Evolutionary conservation across 2,888 invertebrate species (phyloP), one percentile per base, ranked within the genome.

Genomic region (Drosophila yooni): DNA sequence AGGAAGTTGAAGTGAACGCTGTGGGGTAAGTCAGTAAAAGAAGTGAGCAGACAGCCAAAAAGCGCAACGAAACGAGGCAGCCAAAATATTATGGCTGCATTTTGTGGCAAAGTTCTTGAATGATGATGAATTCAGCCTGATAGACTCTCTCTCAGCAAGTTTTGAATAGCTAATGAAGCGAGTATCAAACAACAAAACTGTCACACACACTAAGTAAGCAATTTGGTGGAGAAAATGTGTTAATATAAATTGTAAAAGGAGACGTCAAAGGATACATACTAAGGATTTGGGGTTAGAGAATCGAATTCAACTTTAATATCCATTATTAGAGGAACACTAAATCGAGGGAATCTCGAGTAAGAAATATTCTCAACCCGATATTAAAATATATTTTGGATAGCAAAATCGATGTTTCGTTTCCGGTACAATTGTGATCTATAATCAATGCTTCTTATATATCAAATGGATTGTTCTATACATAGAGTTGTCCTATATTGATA

Each of bases 101-200:
- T 74, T 58, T 70, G 77, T 34, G 59, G 78, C 71, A 79, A 75
- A 75, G 71, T 75, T 56, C 79, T 63, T 79, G 71, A 65, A 67
- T 50, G 70, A 63, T 75, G 87, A 83, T 81, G 82, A 79, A 83
- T 87, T 71, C 60, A 21, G 67, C 53, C 71, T 76, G 84, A 83
- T 83, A 70, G 67, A 81, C 78, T 61, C 46, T 13, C 54, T 27
- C n/a, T 13, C 64, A 36, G 60, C 66, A 74, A 76, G 64, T 82
- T 74, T 68, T 74, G 77, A 78, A 88, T 76, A 64, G 83, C 78
- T 85, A 84, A 88, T 85, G 83, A 85, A 85, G 83, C 88, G 68
- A 43, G 50, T 64, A 70, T 71, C 31, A 48, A 57, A 48, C 36
- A 34, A 61, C 77, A 65, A 65, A 59, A 65, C 46, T 53, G 65